Evolutionary conservation across 2,797 vertebrate genomes (phyloP), one percentile per base, ranked within the genome.

Genomic region (Enteromius treurensis): DNA sequence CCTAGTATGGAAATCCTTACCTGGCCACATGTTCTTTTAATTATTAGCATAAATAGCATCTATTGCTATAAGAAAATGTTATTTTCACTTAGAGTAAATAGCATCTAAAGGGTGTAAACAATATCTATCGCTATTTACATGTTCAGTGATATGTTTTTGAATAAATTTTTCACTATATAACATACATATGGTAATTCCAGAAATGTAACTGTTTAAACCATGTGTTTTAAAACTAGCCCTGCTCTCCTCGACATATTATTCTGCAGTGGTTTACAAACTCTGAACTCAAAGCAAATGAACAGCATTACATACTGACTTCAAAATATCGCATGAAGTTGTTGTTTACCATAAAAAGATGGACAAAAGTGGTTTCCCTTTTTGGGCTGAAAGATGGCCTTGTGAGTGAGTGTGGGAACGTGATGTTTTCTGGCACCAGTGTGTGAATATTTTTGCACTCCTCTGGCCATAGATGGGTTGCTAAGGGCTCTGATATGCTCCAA

Each of bases 381-480:
- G 64, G 74, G 45, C 74, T 81, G 78, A 65, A 34, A 45, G 51
- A 82, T 79, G 77, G 3, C 15, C 77, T 82, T 23, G 42, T 77
- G 67, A 88, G 70, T 87, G 85, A 88, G 70, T 88, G 85, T 88
- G 86, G 85, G 86, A 90, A 88, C 84, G 62, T 81, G 76, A 65
- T 80, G 86, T 86, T 84, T 87, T 82, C 88, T 91, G 90, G 90
- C 89, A 88, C 77, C 40, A 53, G 73, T 74, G 82, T 53, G 70
- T 37, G 78, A 90, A 88, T 87, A 77, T 88, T 89, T 89, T 85
- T 85, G 68, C 88, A 88, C 78, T 87, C 80, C 76, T 75, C 84
- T 90, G 87, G 89, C 93, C 93, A 92, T 93, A 94, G 92, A 95
- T 92, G 93, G 92, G 91, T 89, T 89, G 88, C 77, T 51, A 58